phyloP scores from a whole-genome alignment of 2,797 vertebrate species.

The Mico argentatus region DNA sequence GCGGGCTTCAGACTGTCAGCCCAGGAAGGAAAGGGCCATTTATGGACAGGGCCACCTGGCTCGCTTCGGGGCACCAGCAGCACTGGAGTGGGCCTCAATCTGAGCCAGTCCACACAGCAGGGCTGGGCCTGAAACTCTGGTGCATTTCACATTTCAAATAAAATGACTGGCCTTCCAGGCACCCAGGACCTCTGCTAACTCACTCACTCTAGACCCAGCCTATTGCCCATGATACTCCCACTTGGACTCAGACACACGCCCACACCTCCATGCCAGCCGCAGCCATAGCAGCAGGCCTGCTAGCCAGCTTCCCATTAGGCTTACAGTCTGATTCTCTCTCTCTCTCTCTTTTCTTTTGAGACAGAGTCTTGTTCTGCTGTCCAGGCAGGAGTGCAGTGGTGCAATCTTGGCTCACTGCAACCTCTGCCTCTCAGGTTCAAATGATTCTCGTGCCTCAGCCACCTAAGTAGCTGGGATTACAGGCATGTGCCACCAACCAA shows the following conservation, averaged over 20 bases:
- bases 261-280: background rate
- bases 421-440: background rate
- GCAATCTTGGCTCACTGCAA: background rate
- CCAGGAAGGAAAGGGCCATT: background rate
- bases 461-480: background rate
- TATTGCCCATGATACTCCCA: rapidly evolving
- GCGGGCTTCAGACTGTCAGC: background rate
- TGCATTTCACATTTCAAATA: background rate
- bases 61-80: background rate
- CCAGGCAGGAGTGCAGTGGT: background rate
- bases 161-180: background rate
- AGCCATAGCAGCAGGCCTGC: background rate
- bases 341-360: background rate
- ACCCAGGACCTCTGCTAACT: background rate
- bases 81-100: background rate
- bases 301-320: too few relatives aligned
- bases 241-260: background rate
- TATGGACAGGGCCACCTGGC: background rate
- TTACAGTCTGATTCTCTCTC: background rate
- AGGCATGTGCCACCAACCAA: background rate
- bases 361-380: background rate
- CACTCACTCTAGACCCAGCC: background rate
- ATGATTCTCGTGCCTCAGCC: background rate
- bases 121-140: background rate
- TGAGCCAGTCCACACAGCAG: background rate